phyloP scores from a whole-genome alignment of 2,797 vertebrate species.

The Myioborus melanocephalus region DNA sequence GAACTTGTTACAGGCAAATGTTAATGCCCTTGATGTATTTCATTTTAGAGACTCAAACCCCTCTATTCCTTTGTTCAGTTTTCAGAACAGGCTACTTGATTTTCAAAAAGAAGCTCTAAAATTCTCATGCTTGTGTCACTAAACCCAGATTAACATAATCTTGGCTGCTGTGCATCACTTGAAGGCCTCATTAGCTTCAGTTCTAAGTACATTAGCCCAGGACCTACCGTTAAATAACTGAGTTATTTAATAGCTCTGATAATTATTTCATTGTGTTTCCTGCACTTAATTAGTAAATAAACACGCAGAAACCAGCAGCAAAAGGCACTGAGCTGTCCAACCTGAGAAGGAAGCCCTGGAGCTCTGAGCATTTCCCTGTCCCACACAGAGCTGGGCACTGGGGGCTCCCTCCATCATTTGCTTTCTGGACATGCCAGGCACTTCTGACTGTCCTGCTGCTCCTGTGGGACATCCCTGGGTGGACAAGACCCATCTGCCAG shows the following conservation, averaged over 20 bases:
- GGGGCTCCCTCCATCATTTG: rapidly evolving
- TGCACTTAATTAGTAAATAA: neutral
- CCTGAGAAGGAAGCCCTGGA: neutral
- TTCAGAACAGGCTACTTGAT: neutral
- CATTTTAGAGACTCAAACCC: neutral
- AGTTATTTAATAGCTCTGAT: neutral
- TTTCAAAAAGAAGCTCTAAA: neutral
- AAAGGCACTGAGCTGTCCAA: neutral
- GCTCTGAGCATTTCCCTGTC: neutral
- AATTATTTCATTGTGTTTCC: neutral
- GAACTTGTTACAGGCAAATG: neutral
- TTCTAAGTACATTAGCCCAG: neutral
- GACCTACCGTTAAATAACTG: neutral
- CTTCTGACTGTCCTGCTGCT: neutral
- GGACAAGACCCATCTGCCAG: neutral
- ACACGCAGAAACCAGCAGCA: neutral
- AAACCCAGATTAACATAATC: neutral
- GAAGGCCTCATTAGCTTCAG: neutral
- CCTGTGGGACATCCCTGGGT: rapidly evolving
- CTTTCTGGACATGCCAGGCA: no score
- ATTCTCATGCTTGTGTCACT: neutral
- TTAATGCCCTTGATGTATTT: neutral
- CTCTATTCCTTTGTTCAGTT: neutral
- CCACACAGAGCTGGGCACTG: neutral
- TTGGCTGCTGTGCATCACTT: neutral